phyloP scores from a whole-genome alignment of 2,797 vertebrate genomes.

The Smutsia temminckii region DNA sequence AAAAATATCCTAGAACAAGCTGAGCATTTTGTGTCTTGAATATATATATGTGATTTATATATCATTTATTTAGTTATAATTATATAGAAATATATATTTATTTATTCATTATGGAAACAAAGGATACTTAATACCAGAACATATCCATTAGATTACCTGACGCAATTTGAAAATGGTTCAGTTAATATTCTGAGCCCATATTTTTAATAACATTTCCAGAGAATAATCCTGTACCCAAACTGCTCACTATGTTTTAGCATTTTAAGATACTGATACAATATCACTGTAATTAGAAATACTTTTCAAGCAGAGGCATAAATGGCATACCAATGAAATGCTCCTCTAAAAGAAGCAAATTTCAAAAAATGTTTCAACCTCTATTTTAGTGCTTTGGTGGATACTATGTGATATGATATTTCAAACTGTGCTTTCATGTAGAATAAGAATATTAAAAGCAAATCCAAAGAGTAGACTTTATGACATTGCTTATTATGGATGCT shows the following conservation, averaged over 20 bases:
- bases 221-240: conserved; percentile 12
- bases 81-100: neutral
- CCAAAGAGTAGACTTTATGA: conserved; percentile 3
- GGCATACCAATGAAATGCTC: neutral
- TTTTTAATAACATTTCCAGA: conserved; percentile 31
- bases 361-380: conserved; percentile 29
- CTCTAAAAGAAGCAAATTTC: conserved; percentile 33
- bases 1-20: conserved; percentile 42
- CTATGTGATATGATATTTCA: neutral
- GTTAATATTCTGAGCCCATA: conserved; percentile 31
- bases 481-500: conserved; percentile 12
- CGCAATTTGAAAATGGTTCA: conserved; percentile 23
- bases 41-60: neutral
- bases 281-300: conserved; percentile 29
- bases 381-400: neutral
- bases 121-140: neutral
- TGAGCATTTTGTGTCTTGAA: conserved; percentile 49
- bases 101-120: neutral
- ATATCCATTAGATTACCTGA: neutral
- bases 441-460: conserved; percentile 55
- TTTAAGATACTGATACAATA: conserved; percentile 28
- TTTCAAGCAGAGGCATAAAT: conserved; percentile 21
- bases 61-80: neutral
- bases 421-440: neutral
- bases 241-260: neutral